Conservation (phyloP, 2,113 vertebrate genomes). For the Anoplopoma fimbria region DNA sequence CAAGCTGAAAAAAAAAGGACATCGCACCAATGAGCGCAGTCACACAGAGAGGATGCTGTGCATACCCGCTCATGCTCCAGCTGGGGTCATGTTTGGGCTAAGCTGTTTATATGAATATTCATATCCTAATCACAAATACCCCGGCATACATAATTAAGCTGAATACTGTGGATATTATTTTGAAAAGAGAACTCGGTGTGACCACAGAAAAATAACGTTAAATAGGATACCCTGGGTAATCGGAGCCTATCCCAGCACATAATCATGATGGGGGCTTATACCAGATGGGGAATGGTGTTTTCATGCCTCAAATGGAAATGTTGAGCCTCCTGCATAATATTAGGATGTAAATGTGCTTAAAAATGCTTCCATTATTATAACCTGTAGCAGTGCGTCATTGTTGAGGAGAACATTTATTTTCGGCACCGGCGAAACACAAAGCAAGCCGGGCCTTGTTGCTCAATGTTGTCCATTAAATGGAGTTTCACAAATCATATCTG, state of each 20-base stretch:
- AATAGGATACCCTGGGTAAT: slow-evolving; percentile 43
- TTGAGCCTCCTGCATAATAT: slow-evolving; percentile 45
- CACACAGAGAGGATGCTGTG: slow-evolving; percentile 14
- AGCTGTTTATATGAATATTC: slow-evolving; percentile 73
- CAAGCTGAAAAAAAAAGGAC: no score
- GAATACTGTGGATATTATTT: slow-evolving; percentile 52
- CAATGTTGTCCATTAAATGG: neutral
- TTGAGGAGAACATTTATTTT: slow-evolving; percentile 19
- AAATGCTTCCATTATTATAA: slow-evolving; percentile 23
- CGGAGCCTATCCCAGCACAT: slow-evolving; percentile 29
- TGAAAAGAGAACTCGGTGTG: slow-evolving; percentile 43
- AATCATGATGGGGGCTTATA: slow-evolving; percentile 49
- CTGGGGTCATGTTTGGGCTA: slow-evolving; percentile 66
- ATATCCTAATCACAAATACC: slow-evolving; percentile 66
- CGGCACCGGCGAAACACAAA: neutral
- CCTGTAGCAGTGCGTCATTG: slow-evolving; percentile 1
- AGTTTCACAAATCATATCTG: slow-evolving; percentile 5
- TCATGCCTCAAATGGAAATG: slow-evolving; percentile 46
- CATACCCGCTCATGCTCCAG: slow-evolving; percentile 39
- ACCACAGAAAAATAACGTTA: slow-evolving; percentile 44
- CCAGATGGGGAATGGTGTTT: slow-evolving; percentile 56
- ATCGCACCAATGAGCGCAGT: slow-evolving; percentile 16
- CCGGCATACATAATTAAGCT: slow-evolving; percentile 63
- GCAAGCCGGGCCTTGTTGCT: neutral
- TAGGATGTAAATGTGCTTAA: slow-evolving; percentile 34